phyloP scores from a whole-genome alignment of 2,113 vertebrate species.

The Ciconia boyciana region DNA sequence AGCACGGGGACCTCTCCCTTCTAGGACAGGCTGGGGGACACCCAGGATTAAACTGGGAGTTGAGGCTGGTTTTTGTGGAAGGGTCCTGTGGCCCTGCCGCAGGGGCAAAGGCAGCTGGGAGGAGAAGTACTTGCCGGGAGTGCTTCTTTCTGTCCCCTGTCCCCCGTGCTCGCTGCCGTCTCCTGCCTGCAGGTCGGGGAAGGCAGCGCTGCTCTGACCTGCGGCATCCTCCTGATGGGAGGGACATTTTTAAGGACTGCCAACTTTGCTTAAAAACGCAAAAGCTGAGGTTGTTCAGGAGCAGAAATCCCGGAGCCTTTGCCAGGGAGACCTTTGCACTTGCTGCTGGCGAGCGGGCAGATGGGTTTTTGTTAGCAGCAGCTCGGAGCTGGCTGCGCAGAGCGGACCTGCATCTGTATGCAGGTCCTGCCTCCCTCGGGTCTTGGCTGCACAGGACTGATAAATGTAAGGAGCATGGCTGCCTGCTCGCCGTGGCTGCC shows the following conservation, averaged over 20 bases:
- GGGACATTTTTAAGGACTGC: not conserved
- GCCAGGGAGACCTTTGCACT: not conserved
- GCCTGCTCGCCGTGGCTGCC: not conserved
- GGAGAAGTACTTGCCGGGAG: not conserved
- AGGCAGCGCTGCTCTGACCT: not conserved
- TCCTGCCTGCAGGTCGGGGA: not conserved
- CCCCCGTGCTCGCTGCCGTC: not conserved
- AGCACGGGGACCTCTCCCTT: rapidly evolving
- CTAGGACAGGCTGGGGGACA: not conserved
- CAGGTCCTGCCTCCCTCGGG: not conserved
- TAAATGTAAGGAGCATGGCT: rapidly evolving
- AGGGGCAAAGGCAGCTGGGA: not conserved
- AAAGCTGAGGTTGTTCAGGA: not conserved
- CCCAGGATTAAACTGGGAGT: not conserved
- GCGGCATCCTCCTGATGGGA: rapidly evolving
- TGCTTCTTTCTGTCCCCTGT: not conserved
- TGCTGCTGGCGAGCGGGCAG: not conserved
- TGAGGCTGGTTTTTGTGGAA: not conserved
- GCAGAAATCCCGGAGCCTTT: not conserved
- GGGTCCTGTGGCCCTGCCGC: not conserved
- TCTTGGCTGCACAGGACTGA: rapidly evolving
- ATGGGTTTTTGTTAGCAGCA: not conserved
- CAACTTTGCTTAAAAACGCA: not conserved
- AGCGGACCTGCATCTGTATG: not conserved
- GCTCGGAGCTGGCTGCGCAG: not conserved